Percentiles rank a stretch among this genome's conserved stretches.
These are phyloP conservation scores for Fistularia commersonii DNA, from an alignment of 2,797 vertebrate genomes.

Conservation along the genomic window DNA sequence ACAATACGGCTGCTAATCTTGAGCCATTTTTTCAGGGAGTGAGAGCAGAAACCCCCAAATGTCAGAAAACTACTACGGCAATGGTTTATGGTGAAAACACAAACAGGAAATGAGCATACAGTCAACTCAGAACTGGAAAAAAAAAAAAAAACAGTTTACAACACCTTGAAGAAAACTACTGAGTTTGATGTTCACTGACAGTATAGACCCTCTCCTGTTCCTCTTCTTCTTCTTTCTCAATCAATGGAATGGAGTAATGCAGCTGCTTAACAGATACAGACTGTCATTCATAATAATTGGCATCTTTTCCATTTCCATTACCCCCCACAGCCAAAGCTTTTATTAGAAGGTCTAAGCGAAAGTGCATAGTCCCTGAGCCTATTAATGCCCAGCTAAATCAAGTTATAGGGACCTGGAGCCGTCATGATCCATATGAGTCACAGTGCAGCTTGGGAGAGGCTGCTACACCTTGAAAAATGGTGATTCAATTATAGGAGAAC, in stretches of 20 bases:
- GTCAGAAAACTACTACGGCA: too few species aligned
- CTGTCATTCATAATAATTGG: background rate
- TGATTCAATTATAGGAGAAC: conserved; percentile 30
- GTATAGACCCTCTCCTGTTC: too few species aligned
- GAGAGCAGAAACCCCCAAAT: too few species aligned
- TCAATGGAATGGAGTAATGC: background rate
- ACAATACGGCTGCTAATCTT: too few species aligned
- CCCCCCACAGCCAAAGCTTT: background rate
- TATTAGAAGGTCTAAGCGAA: background rate
- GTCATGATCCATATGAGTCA: conserved; percentile 32
- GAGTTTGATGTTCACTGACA: too few species aligned
- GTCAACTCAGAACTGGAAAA: too few species aligned
- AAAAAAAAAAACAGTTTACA: too few species aligned
- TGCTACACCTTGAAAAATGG: conserved; percentile 26
- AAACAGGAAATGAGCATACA: too few species aligned
- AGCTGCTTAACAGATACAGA: background rate
- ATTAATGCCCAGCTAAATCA: conserved; percentile 29
- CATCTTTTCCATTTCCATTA: background rate
- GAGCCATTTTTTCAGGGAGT: too few species aligned
- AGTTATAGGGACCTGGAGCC: conserved; percentile 37
- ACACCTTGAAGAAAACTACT: too few species aligned
- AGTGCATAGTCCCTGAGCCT: conserved; percentile 3
- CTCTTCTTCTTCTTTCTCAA: background rate
- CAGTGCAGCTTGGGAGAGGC: conserved; percentile 13
- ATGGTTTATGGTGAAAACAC: too few species aligned